phyloP scores from a whole-genome alignment of 2,888 invertebrate genomes.

The Melanchra persicariae region DNA sequence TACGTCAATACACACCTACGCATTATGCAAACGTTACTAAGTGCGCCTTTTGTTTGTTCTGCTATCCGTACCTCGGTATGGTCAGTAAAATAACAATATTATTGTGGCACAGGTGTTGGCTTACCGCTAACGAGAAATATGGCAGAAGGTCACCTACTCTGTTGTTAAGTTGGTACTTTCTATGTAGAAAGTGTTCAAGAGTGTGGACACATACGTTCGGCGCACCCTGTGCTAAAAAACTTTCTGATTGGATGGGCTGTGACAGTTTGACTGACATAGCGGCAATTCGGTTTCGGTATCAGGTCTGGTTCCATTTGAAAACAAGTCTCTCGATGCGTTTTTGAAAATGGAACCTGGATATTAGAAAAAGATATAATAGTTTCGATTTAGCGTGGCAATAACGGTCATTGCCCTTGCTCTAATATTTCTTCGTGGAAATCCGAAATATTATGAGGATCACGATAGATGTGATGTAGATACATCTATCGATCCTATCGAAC shows the following conservation, averaged over 20 bases:
- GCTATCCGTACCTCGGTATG: constrained; percentile 21
- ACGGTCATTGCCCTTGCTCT: neutral
- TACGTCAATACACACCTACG: constrained; percentile 60
- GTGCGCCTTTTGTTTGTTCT: constrained; percentile 62
- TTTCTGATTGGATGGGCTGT: neutral
- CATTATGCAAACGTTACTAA: constrained; percentile 61
- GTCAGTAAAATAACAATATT: constrained; percentile 60
- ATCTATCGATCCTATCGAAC: neutral
- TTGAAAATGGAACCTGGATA: constrained; percentile 26
- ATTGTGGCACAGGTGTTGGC: constrained; percentile 60
- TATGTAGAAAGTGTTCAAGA: constrained; percentile 15
- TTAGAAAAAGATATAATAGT: neutral
- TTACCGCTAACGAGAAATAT: constrained; percentile 46
- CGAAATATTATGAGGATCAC: neutral
- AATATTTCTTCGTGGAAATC: neutral
- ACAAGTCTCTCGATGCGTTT: neutral
- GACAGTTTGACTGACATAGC: neutral
- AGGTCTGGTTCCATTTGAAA: neutral
- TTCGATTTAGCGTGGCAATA: neutral
- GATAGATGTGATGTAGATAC: neutral
- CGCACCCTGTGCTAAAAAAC: constrained; percentile 15
- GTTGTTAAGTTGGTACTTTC: constrained; percentile 25
- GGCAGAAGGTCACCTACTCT: constrained; percentile 31
- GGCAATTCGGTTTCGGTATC: neutral
- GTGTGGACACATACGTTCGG: neutral